A percentile compares a stretch with the other conserved stretches of the same genome.
These are phyloP conservation scores for Phaethon lepturus DNA, from an alignment of 2,113 vertebrate genomes.

Conservation along the genomic window DNA sequence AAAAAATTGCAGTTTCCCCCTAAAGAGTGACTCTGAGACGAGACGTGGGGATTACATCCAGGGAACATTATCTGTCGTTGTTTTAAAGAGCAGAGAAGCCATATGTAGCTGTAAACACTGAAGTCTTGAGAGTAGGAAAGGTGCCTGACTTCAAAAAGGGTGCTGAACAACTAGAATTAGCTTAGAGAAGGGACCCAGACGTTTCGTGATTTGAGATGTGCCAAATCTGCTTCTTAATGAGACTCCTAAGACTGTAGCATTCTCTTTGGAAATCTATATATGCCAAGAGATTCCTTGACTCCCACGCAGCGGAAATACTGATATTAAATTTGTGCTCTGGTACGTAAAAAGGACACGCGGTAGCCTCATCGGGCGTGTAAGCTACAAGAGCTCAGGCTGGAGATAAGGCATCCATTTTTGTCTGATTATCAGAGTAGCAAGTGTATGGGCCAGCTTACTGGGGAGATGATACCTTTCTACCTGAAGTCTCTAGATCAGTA, in stretches of 20 bases:
- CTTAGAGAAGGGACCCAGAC: not conserved
- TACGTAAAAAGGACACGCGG: accelerated
- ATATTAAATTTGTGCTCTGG: not conserved
- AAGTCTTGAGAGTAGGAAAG: not conserved
- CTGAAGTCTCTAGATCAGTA: not conserved
- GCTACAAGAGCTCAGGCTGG: not conserved
- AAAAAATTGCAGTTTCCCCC: accelerated
- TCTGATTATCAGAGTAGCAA: not conserved
- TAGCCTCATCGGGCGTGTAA: not conserved
- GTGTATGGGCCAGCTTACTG: not conserved
- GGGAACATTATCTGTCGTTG: not conserved
- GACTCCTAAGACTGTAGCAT: not conserved
- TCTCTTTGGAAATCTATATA: not conserved
- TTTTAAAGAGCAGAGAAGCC: not conserved
- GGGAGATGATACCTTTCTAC: not conserved
- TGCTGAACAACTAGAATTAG: not conserved
- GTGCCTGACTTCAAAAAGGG: not conserved
- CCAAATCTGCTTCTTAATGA: not conserved
- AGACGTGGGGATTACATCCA: not conserved
- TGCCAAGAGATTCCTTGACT: not conserved
- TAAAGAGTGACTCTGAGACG: not conserved
- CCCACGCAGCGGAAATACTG: not conserved
- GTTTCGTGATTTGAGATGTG: not conserved
- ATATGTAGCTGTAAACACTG: not conserved
- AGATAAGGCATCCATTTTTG: not conserved